Conservation (phyloP, 2,797 vertebrate genomes). For the Periparus ater region DNA sequence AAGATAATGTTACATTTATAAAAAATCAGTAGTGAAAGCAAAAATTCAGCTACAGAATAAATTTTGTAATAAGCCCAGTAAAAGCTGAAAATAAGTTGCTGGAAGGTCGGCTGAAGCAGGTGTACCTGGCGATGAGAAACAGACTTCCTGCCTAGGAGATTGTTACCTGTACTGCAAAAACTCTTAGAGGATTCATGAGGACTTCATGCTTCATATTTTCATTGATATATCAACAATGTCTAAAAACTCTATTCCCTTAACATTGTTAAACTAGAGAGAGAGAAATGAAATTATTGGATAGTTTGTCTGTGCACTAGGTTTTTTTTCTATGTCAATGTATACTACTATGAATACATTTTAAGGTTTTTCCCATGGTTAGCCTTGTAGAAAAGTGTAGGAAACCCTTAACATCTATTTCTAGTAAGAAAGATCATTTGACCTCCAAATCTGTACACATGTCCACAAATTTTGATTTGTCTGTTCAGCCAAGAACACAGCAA, state of each 20-base stretch:
- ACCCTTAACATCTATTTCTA: not conserved
- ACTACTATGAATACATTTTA: not conserved
- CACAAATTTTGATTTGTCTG: not conserved
- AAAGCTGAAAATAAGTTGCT: not conserved
- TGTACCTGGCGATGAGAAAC: not conserved
- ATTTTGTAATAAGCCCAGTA: not conserved
- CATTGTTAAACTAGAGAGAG: not conserved
- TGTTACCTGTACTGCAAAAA: not conserved
- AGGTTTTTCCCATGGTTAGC: not conserved
- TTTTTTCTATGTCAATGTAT: not conserved
- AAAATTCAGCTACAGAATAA: not conserved
- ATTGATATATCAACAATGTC: not conserved
- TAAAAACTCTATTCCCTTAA: not conserved
- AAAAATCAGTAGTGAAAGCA: not conserved
- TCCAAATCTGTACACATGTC: accelerated
- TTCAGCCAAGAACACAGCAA: not conserved
- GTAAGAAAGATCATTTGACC: not conserved
- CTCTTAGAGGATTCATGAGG: not conserved
- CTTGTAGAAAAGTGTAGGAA: not conserved
- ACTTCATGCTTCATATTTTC: not conserved
- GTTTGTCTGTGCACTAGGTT: not conserved
- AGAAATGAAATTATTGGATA: not conserved
- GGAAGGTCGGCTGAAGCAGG: not conserved
- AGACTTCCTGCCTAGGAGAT: not conserved
- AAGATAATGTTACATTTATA: not conserved